Evolutionary conservation across 2,113 vertebrate genomes (phyloP).

Genomic region (Sterrhoptilus dennistouni): DNA sequence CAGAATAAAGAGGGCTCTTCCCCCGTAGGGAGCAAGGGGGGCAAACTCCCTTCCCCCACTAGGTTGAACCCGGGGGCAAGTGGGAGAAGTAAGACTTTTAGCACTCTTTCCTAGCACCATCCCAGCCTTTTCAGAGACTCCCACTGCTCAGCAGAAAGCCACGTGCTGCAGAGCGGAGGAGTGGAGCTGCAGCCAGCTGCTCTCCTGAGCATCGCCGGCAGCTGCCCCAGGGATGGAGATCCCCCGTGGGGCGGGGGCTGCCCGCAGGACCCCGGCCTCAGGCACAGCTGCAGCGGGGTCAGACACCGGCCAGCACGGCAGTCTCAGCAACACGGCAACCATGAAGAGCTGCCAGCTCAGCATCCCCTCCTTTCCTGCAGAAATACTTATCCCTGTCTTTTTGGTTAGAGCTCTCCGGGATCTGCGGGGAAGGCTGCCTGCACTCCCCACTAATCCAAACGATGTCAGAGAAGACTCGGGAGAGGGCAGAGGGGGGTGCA

Average conservation of each 20-base stretch:
- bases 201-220: not conserved
- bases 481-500: not conserved
- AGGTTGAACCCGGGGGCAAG: not conserved
- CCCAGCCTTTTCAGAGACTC: not conserved
- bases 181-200: not conserved
- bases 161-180: not conserved
- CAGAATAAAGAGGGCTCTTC: not conserved
- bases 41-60: not conserved
- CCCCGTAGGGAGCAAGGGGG: accelerated
- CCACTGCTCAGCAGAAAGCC: not conserved
- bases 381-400: not conserved
- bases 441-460: accelerated
- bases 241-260: not conserved
- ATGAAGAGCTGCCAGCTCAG: not conserved
- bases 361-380: not conserved
- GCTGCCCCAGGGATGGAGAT: not conserved
- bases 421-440: not conserved
- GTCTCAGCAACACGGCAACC: not conserved
- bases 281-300: not conserved
- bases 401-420: not conserved
- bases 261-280: not conserved
- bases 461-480: not conserved
- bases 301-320: not conserved
- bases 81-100: not conserved
- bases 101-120: not conserved